Percentiles rank a stretch among this genome's conserved stretches.
phyloP scores from a whole-genome alignment of 2,113 vertebrate species.

The Athene noctua region DNA sequence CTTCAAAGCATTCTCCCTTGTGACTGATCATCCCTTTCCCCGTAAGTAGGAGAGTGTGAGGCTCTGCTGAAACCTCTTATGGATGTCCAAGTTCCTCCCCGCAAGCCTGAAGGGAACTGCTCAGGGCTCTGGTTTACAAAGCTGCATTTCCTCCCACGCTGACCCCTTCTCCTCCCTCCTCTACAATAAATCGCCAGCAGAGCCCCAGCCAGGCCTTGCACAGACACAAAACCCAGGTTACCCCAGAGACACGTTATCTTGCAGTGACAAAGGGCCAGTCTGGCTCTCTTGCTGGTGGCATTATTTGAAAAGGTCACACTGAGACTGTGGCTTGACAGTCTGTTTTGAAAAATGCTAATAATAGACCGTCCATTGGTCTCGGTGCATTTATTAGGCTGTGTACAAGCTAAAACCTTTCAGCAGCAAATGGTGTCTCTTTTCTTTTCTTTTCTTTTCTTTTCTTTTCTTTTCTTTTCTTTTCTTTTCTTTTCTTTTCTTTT shows the following conservation, averaged over 20 bases:
- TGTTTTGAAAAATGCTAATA: slow-evolving; percentile 41
- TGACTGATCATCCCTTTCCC: background rate
- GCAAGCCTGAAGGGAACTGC: background rate
- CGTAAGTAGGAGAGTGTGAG: background rate
- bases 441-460: fast-evolving
- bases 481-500: fast-evolving
- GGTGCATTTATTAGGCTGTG: background rate
- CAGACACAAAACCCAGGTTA: background rate
- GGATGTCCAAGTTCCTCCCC: background rate
- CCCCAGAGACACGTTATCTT: background rate
- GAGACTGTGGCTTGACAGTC: slow-evolving; percentile 8
- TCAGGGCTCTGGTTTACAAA: background rate
- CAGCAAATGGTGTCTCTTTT: fast-evolving
- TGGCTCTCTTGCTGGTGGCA: slow-evolving; percentile 15
- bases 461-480: fast-evolving
- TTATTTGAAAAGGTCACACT: slow-evolving; percentile 55
- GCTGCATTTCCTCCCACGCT: background rate
- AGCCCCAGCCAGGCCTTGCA: background rate
- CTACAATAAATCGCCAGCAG: background rate
- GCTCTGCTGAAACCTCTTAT: background rate
- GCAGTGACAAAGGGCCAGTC: slow-evolving; percentile 10
- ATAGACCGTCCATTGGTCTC: background rate
- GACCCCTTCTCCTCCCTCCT: background rate
- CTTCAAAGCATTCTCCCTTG: slow-evolving; percentile 7
- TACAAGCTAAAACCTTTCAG: background rate